These are phyloP conservation scores for Podargus strigoides DNA, from an alignment of 2,797 vertebrate genomes.

Conservation along the genomic window DNA sequence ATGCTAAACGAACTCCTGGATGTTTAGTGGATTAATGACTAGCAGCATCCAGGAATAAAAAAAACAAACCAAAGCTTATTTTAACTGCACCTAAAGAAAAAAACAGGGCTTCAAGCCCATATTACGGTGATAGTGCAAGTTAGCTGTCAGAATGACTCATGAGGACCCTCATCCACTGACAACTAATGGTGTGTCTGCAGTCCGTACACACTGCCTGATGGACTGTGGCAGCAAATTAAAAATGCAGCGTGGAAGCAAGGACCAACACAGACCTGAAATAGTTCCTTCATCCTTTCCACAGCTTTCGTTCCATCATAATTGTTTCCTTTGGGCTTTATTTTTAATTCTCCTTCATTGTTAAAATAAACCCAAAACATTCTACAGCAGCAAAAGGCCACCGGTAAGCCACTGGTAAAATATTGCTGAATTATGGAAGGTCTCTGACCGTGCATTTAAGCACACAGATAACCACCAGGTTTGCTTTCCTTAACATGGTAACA, in stretches of 20 bases:
- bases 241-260: constrained; percentile 72
- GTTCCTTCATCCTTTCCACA: neutral
- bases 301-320: neutral
- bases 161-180: constrained; percentile 66
- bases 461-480: neutral
- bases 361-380: neutral
- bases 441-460: neutral
- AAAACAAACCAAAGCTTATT: neutral
- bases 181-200: constrained; percentile 51
- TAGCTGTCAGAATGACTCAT: constrained; percentile 72
- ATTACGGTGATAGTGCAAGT: constrained; percentile 49
- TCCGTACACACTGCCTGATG: constrained; percentile 55
- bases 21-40: neutral
- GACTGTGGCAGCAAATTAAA: constrained; percentile 80
- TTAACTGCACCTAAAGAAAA: constrained; percentile 30
- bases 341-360: neutral
- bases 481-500: neutral
- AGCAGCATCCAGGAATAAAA: neutral
- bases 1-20: neutral
- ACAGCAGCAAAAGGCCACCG: neutral
- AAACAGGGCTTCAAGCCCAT: constrained; percentile 8
- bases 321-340: neutral
- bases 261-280: constrained; percentile 66
- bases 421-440: neutral
- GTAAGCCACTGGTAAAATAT: neutral